Evolutionary conservation across 2,797 vertebrate species (phyloP).

Genomic region (Eurystomus glaucurus): DNA sequence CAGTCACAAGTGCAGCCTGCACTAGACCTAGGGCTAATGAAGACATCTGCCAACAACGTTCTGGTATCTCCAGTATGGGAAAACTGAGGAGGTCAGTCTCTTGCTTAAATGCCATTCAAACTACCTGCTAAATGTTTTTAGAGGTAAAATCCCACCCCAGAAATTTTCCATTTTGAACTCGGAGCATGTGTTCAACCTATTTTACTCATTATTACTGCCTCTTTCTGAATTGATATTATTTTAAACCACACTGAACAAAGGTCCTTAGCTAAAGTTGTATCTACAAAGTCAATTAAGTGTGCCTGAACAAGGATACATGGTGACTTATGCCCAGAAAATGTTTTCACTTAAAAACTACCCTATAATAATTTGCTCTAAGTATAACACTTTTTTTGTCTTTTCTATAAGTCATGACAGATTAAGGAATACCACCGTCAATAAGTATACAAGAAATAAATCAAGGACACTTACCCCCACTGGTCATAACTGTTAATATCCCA

Average conservation of each 20-base stretch:
- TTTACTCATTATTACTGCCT: not conserved
- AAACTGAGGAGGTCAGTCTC: not conserved
- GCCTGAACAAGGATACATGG: not conserved
- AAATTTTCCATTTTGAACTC: not conserved
- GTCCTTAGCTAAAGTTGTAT: not conserved
- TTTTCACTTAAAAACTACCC: not conserved
- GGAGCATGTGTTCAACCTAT: not conserved
- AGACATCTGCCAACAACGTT: not conserved
- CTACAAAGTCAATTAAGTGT: not conserved
- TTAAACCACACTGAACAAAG: not conserved
- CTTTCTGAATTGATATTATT: not conserved
- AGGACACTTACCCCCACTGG: slow-evolving; percentile 95
- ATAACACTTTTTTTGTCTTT: not conserved
- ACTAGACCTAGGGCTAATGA: not conserved
- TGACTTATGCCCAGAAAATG: not conserved
- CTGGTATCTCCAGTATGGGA: not conserved
- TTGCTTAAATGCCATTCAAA: not conserved
- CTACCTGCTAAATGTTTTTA: not conserved
- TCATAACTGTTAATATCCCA: slow-evolving; percentile 99
- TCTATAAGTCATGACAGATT: not conserved
- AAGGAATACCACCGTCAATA: not conserved
- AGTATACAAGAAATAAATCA: not conserved
- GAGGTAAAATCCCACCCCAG: accelerated
- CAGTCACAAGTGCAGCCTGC: not conserved
- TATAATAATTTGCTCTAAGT: not conserved